A percentile compares a stretch with the other conserved stretches of the same genome.
Evolutionary conservation across 1,140 invertebrate species (phyloP).

Genomic region (Ips nitidus): DNA sequence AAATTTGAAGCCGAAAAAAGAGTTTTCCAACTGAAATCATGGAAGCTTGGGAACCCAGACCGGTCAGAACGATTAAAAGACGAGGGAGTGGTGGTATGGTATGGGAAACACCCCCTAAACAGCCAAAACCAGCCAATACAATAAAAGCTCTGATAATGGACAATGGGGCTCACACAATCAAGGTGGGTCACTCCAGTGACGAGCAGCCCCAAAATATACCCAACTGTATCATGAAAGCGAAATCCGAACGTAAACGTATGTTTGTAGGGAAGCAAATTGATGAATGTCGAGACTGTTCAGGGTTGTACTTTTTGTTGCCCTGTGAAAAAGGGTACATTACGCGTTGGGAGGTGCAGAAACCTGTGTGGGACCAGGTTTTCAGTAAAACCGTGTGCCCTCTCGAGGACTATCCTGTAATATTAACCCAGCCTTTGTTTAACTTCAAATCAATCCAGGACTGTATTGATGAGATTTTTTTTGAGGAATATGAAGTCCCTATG

Average conservation of each 20-base stretch:
- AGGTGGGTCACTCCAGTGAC: conserved; percentile 75
- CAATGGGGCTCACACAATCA: conserved; percentile 83
- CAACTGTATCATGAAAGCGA: conserved; percentile 98
- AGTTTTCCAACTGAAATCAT: neutral
- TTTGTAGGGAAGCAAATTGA: conserved; percentile 95
- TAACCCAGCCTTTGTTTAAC: conserved; percentile 95
- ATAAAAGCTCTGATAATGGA: conserved; percentile 67
- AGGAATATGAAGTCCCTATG: conserved; percentile 92
- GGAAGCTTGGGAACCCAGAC: conserved; percentile 19
- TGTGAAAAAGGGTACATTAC: conserved; percentile 95
- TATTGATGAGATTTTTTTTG: conserved; percentile 95
- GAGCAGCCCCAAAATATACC: conserved; percentile 76
- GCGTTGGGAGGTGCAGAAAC: conserved; percentile 95
- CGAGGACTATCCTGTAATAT: conserved; percentile 76
- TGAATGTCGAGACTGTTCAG: conserved; percentile 94
- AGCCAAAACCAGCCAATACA: neutral
- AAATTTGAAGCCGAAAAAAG: too few relatives aligned
- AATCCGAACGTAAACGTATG: conserved; percentile 88
- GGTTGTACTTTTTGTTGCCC: conserved; percentile 90
- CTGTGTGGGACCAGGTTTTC: conserved; percentile 95
- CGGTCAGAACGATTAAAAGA: conserved; percentile 22
- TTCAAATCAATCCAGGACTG: conserved; percentile 91
- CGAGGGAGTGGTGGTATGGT: conserved; percentile 21
- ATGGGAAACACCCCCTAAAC: conserved; percentile 4
- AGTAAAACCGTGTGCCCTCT: conserved; percentile 84